Evolutionary conservation across 2,797 vertebrate species (phyloP), one percentile per base, ranked within the genome.

Genomic region (Gallinago solitaria): DNA sequence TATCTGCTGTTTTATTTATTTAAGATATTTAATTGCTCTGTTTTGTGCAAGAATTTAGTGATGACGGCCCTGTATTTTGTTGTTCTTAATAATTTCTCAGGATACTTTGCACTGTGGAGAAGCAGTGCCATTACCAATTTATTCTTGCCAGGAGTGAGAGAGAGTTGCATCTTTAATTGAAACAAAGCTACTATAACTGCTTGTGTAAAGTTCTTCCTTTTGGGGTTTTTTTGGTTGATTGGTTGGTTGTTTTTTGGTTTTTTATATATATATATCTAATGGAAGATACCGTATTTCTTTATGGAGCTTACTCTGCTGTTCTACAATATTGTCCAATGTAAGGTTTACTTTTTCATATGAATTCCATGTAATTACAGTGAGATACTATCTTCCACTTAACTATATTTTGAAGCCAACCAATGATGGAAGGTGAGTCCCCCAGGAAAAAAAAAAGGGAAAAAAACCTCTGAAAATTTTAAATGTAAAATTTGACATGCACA

Each of bases 71-170:
- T 98, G 87, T 97, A 96, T 97, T 97, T 96, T 96, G 84, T 98
- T 98, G 84, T 98, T 98, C 96, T 97, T 97, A 98, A 97, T 98
- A 98, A 98, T 98, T 98, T 98, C 98, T 98, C 98, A 98, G 98
- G 98, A 98, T 98, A 98, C 75, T 97, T 98, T 97, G 87, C 97
- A 97, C 98, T 98, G 98, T 93, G 78, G 83, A 96, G 69, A 90
- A 97, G 85, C 97, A 98, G 97, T 97, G 98, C 91, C 47, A 1
- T 97, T 97, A 98, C 96, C 96, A 97, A 89, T 98, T 98, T 97
- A 97, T 97, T 98, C 97, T 98, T 98, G 96, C 97, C 97, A 98
- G 97, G 96, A 97, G 96, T 97, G 97, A 97, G 97, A 98, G 95
- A 97, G 97, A 96, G 75, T 96, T 97, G 93, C 96, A 96, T 98